phyloP scores from a whole-genome alignment of 2,888 invertebrate genomes.

The Epirrhoe tristata region DNA sequence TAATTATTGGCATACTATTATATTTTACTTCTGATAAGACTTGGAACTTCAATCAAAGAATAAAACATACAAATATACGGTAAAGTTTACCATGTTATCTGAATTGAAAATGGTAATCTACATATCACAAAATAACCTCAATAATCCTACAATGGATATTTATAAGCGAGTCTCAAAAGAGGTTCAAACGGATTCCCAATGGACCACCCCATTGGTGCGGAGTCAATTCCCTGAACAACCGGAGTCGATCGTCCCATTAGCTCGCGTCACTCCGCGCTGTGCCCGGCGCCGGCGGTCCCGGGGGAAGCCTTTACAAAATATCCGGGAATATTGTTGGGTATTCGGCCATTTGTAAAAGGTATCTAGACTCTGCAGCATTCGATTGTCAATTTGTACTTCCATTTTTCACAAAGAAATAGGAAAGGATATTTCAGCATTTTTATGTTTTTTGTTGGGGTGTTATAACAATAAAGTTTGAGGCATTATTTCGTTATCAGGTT shows the following conservation, averaged over 20 bases:
- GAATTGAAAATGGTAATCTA: no score
- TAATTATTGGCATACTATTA: no score
- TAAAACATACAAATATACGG: no score
- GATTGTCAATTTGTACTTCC: constrained; percentile 28
- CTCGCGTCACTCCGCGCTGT: constrained; percentile 17
- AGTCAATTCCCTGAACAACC: constrained; percentile 4
- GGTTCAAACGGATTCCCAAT: constrained; percentile 6
- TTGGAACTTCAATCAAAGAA: no score
- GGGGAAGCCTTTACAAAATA: constrained; percentile 23
- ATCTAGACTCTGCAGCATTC: constrained; percentile 24
- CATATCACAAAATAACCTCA: no score
- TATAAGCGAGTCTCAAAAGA: background rate
- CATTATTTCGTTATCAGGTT: constrained; percentile 14
- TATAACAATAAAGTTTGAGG: constrained; percentile 1
- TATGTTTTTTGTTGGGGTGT: background rate
- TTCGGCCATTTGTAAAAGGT: constrained; percentile 21
- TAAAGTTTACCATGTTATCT: no score
- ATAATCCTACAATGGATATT: background rate
- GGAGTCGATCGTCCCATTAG: constrained; percentile 20
- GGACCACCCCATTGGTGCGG: constrained; percentile 1
- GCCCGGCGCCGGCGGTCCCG: constrained; percentile 10
- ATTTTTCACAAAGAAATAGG: constrained; percentile 24
- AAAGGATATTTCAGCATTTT: constrained; percentile 8
- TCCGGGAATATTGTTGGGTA: constrained; percentile 22
- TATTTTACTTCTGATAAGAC: no score